Percentiles rank a stretch among this genome's conserved stretches.
phyloP scores from a whole-genome alignment of 1,140 invertebrate species.

The Drosophila pruinosa region DNA sequence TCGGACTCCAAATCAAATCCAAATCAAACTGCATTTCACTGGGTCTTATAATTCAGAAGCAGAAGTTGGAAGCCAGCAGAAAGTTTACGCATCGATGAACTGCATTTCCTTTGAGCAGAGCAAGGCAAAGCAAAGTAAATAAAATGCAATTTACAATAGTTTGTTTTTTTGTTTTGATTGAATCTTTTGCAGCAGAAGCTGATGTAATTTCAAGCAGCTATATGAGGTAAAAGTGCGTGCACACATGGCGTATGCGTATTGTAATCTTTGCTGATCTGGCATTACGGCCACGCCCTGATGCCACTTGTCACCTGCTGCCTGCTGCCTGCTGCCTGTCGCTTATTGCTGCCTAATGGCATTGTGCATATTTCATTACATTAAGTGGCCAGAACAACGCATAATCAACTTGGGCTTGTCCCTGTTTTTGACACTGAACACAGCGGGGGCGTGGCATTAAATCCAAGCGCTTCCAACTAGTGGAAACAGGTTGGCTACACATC shows the following conservation, averaged over 20 bases:
- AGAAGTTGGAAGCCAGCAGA: neutral
- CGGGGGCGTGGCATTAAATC: slow-evolving; percentile 15
- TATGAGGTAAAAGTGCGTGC: slow-evolving; percentile 39
- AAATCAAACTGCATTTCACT: neutral
- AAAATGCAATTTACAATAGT: slow-evolving; percentile 3
- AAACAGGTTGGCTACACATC: neutral
- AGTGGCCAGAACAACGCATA: slow-evolving; percentile 80
- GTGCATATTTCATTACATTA: slow-evolving; percentile 81
- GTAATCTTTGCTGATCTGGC: slow-evolving; percentile 35
- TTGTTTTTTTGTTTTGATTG: neutral
- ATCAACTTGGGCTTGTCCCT: slow-evolving; percentile 54
- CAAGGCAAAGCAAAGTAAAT: neutral
- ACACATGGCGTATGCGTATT: slow-evolving; percentile 37
- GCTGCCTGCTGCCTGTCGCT: neutral
- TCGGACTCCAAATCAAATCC: neutral
- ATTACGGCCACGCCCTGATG: neutral
- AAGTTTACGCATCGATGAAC: slow-evolving; percentile 16
- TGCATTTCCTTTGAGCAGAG: neutral
- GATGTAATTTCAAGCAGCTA: neutral
- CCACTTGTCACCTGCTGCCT: slow-evolving; percentile 1
- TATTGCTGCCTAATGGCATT: slow-evolving; percentile 62
- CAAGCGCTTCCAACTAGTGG: neutral
- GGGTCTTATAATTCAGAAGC: neutral
- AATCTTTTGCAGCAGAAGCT: neutral
- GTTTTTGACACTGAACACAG: slow-evolving; percentile 35